Base-by-base conservation (phyloP, 2,113 vertebrate species). In the Siphamia tubifer region DNA sequence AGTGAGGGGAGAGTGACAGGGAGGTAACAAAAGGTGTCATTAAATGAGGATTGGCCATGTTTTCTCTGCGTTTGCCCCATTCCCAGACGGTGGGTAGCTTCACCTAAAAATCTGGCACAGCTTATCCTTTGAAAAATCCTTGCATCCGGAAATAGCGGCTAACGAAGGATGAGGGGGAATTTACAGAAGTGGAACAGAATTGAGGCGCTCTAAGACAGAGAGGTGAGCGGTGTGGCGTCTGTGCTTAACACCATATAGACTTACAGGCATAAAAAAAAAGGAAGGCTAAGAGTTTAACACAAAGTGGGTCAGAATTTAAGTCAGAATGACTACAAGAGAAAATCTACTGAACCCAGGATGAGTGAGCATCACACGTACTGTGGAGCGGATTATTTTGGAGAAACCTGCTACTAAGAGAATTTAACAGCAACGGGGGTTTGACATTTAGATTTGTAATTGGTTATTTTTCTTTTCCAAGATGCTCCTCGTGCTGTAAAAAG, bases 151-250 rank as follows among this genome's bases (percentile, higher is more conserved):
- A 82, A 83, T 57, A 68, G 56, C 49, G 63, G 74, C 63, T 73
- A 31, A 67, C n/a, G 1, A 55, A 54, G 74, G 81, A 81, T 83
- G 70, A 85, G 43, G 58, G 36, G 53, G 64, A 85, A 82, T 87
- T 78, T 71, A 60, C 63, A 71, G 42, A 63, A 76, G 55, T 31
- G 25, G 81, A 70, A 66, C 56, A 54, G 72, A 48, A 56, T 8
- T 34, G 54, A 79, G 11, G 56, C 6, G 11, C 54, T 70, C 32
- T 57, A 35, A 78, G 45, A 75, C 38, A 45, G 56, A 55, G 47
- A 53, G 61, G 48, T 70, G 58, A 68, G 48, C 10, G 12, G 13
- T 67, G 80, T 78, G 77, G 44, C 63, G 44, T 6, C 12, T 24
- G 43, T 56, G 32, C 42, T 65, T 62, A 56, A 65, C 32, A 49